Conservation (phyloP, 2,113 vertebrate genomes). For the Paratilapia polleni region DNA sequence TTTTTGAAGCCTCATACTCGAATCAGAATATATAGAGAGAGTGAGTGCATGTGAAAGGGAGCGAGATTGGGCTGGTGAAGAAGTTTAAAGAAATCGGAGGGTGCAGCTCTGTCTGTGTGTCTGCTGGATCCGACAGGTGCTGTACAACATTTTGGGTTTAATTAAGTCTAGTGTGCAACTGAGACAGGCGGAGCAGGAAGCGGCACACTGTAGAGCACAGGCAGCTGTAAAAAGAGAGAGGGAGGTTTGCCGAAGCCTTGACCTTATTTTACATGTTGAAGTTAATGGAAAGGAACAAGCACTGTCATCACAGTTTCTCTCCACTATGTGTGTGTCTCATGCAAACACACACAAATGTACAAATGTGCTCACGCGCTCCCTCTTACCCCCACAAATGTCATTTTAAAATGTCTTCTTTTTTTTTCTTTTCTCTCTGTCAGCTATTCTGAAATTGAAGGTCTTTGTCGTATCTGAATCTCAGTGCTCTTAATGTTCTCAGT, state of each 20-base stretch:
- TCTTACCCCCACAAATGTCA: conserved; percentile 35
- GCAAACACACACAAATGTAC: conserved; percentile 33
- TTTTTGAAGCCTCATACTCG: conserved; percentile 54
- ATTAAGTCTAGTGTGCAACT: conserved; percentile 61
- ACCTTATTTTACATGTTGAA: conserved; percentile 79
- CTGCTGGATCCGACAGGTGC: conserved; percentile 53
- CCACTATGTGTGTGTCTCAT: conserved; percentile 25
- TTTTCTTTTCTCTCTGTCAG: conserved; percentile 13
- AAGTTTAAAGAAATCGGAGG: conserved; percentile 50
- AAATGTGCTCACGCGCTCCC: conserved; percentile 23
- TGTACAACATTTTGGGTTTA: conserved; percentile 55
- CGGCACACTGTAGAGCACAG: conserved; percentile 34
- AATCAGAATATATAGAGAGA: conserved; percentile 27
- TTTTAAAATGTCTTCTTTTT: conserved; percentile 20
- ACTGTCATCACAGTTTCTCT: conserved; percentile 63
- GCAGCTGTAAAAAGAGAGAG: conserved; percentile 50
- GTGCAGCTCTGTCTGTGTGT: conserved; percentile 32
- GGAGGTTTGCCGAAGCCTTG: conserved; percentile 60
- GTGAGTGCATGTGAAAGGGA: neutral
- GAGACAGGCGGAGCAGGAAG: conserved; percentile 29
- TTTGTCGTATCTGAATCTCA: conserved; percentile 45
- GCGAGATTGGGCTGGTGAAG: conserved; percentile 9
- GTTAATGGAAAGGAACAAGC: conserved; percentile 76
- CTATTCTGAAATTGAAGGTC: conserved; percentile 32
- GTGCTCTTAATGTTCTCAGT: conserved; percentile 24